Percentiles rank a stretch among this genome's conserved stretches.
Evolutionary conservation across 1,140 invertebrate species (phyloP).

Genomic region (Drosophila micromelanica): DNA sequence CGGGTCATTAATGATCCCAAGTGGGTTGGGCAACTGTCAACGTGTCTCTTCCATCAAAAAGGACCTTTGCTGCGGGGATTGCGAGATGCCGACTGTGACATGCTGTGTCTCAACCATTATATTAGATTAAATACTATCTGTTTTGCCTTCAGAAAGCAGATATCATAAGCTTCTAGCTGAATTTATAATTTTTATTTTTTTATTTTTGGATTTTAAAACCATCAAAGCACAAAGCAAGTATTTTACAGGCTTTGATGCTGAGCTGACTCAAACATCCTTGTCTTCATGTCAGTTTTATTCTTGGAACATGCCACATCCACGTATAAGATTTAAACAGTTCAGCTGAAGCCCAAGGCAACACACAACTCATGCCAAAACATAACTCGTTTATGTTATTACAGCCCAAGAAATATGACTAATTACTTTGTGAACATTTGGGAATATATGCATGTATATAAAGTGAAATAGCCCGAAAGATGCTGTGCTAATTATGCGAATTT

Average conservation of each 20-base stretch:
- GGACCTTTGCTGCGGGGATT: neutral
- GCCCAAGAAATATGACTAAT: conserved; percentile 53
- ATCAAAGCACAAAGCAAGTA: conserved; percentile 50
- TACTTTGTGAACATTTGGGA: conserved; percentile 46
- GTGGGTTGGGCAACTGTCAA: neutral
- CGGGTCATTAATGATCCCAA: neutral
- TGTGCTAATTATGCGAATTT: conserved; percentile 64
- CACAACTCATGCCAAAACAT: conserved; percentile 12
- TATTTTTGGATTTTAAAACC: conserved; percentile 25
- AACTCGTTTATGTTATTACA: conserved; percentile 38
- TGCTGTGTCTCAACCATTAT: neutral
- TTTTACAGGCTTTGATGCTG: conserved; percentile 8
- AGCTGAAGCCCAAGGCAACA: neutral
- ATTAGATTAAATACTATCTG: neutral
- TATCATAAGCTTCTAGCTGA: conserved; percentile 13
- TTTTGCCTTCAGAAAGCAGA: neutral
- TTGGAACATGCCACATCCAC: neutral
- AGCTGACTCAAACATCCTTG: neutral
- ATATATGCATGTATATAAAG: conserved; percentile 10
- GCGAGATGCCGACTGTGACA: neutral
- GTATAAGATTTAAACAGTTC: conserved; percentile 2
- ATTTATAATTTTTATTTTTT: neutral
- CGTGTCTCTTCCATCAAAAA: neutral
- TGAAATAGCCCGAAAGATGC: conserved; percentile 22
- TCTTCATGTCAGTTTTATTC: conserved; percentile 7